A percentile compares a stretch with the other conserved stretches of the same genome.
These are phyloP conservation scores for Leptobrachium leishanense DNA, from an alignment of 2,113 vertebrate genomes.

Conservation along the genomic window DNA sequence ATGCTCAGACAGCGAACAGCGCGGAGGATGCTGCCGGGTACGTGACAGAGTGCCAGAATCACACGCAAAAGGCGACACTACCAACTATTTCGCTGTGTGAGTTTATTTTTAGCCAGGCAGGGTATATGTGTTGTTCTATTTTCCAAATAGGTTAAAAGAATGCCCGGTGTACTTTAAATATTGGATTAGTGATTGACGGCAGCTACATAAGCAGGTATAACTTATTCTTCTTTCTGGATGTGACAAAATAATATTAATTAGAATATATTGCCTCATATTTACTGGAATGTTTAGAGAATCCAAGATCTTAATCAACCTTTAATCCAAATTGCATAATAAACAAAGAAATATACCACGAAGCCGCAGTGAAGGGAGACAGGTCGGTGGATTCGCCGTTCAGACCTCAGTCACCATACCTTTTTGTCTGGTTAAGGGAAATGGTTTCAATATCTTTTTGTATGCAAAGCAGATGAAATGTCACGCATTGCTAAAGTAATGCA, in stretches of 20 bases:
- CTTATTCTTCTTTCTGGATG: neutral
- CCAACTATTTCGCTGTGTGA: too few species aligned
- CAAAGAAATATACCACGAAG: constrained; percentile 64
- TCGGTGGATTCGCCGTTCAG: constrained; percentile 57
- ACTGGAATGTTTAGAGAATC: constrained; percentile 55
- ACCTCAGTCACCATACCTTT: constrained; percentile 55
- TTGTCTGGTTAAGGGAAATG: constrained; percentile 55
- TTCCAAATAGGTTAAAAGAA: too few species aligned
- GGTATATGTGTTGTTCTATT: too few species aligned
- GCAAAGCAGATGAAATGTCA: constrained; percentile 52
- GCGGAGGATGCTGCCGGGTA: too few species aligned
- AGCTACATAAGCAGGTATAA: neutral
- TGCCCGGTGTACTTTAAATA: neutral
- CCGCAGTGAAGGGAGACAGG: constrained; percentile 60
- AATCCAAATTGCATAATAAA: constrained; percentile 60
- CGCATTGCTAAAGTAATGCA: constrained; percentile 52
- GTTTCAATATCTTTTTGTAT: constrained; percentile 62
- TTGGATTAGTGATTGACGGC: neutral
- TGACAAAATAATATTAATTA: constrained; percentile 10
- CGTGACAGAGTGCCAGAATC: too few species aligned
- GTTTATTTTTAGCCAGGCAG: too few species aligned
- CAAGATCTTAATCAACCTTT: constrained; percentile 74
- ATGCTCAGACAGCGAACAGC: too few species aligned
- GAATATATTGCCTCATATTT: constrained; percentile 5
- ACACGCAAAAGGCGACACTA: too few species aligned